Percentiles rank a stretch among this genome's conserved stretches.
These are phyloP conservation scores for Oligia strigilis DNA, from an alignment of 2,888 invertebrate genomes.

Conservation along the genomic window DNA sequence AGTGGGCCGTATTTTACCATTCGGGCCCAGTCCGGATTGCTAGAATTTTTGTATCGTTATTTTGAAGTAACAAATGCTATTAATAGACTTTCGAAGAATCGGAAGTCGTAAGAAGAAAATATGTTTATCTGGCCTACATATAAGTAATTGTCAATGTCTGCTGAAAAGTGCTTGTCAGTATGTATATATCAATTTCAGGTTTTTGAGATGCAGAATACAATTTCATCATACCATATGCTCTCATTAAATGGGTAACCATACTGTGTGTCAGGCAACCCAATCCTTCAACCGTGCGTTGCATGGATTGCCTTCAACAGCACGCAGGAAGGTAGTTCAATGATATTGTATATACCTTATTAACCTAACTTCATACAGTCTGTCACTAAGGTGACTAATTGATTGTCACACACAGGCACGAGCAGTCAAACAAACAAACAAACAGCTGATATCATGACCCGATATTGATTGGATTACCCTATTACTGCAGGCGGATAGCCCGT, in stretches of 20 bases:
- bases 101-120: background rate
- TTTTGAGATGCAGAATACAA: background rate
- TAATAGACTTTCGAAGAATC: too few relatives aligned
- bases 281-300: background rate
- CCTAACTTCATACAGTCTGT: background rate
- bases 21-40: background rate
- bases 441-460: slow-evolving; percentile 17
- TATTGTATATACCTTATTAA: background rate
- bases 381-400: slow-evolving; percentile 14
- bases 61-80: too few relatives aligned
- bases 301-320: background rate
- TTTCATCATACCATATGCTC: background rate
- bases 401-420: background rate
- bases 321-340: background rate
- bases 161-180: slow-evolving; percentile 8
- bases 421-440: background rate
- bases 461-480: slow-evolving; percentile 41
- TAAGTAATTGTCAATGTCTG: background rate
- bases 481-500: slow-evolving; percentile 1
- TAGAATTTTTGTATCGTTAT: background rate
- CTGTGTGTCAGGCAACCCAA: background rate
- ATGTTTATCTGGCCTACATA: background rate
- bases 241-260: background rate
- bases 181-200: background rate
- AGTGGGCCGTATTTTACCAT: background rate